phyloP scores from a whole-genome alignment of 2,797 vertebrate genomes.

The Sebastes cheni region DNA sequence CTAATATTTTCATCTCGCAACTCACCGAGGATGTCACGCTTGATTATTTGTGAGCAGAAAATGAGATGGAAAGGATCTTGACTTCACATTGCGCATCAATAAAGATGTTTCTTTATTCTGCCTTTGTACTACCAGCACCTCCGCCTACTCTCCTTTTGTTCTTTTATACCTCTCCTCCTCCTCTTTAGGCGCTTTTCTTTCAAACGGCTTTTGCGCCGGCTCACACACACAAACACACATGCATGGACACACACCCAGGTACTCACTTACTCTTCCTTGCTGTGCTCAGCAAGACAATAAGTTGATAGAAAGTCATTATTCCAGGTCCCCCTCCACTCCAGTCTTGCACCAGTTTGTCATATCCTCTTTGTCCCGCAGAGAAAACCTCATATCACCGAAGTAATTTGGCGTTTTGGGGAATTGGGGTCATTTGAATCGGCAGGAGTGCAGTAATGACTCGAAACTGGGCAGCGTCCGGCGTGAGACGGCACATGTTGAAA shows the following conservation, averaged over 20 bases:
- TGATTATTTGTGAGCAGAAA: constrained; percentile 9
- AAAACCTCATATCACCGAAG: background rate
- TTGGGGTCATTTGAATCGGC: constrained; percentile 54
- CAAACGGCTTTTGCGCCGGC: background rate
- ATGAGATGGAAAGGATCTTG: constrained; percentile 5
- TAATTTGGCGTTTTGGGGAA: constrained; percentile 43
- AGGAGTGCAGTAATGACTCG: constrained; percentile 48
- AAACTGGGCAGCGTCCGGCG: constrained; percentile 13
- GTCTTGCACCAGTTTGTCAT: constrained; percentile 23
- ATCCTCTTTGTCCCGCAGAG: constrained; percentile 5
- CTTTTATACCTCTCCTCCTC: background rate
- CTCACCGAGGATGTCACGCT: background rate
- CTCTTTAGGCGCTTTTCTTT: background rate
- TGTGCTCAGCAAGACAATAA: background rate
- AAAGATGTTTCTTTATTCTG: background rate
- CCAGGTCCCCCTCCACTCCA: background rate
- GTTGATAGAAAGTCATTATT: constrained; percentile 17
- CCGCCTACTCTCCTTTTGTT: background rate
- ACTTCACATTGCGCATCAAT: background rate
- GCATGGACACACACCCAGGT: background rate
- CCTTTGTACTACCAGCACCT: background rate
- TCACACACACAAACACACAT: background rate
- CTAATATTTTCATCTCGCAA: constrained; percentile 19
- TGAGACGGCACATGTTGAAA: constrained; percentile 26
- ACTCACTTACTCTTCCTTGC: background rate